Evolutionary conservation across 2,113 vertebrate genomes (phyloP).

Genomic region (Dipodomys stephensi): DNA sequence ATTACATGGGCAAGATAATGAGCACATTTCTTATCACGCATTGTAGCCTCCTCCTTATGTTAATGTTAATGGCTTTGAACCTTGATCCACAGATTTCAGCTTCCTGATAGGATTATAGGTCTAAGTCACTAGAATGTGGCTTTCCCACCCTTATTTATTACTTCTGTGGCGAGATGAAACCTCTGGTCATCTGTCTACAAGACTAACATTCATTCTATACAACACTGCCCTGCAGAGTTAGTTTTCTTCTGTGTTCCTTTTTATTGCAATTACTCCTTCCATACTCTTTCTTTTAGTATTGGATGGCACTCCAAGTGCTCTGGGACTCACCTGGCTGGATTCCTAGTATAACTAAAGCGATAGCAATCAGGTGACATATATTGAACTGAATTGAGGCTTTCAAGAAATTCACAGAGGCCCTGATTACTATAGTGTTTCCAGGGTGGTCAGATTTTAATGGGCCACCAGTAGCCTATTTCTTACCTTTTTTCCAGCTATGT

Average conservation of each 20-base stretch:
- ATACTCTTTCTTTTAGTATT: neutral
- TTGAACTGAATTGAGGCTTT: neutral
- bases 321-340: neutral
- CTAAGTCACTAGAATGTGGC: no score
- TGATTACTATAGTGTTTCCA: rapidly evolving
- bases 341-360: neutral
- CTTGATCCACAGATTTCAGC: no score
- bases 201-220: neutral
- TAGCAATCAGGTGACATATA: neutral
- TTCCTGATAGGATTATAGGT: no score
- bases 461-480: neutral
- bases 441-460: neutral
- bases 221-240: no score
- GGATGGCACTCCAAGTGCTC: neutral
- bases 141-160: neutral
- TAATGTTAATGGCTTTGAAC: no score
- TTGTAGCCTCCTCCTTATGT: no score
- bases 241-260: neutral
- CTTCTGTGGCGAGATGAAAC: neutral
- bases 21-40: no score
- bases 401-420: neutral
- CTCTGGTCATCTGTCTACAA: neutral
- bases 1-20: no score
- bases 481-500: conserved; percentile 96
- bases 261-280: neutral